A percentile compares a stretch with the other conserved stretches of the same genome.
These are phyloP conservation scores for Meiosimyza platycephala DNA, from an alignment of 2,888 invertebrate genomes.

Conservation along the genomic window DNA sequence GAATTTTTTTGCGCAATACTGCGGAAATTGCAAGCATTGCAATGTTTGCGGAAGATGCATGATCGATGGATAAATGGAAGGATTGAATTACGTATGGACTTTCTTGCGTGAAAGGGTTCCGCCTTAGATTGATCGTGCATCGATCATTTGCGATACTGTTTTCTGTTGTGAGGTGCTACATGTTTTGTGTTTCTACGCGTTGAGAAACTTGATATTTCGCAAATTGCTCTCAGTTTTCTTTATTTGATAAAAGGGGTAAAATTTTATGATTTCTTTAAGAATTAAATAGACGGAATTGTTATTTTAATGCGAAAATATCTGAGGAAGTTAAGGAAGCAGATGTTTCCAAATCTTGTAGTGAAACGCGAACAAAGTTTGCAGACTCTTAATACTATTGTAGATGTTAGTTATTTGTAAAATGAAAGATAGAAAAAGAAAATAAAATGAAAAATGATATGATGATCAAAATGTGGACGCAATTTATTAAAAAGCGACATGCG, in stretches of 20 bases:
- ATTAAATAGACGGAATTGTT: conserved; percentile 35
- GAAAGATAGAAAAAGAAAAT: too few relatives aligned
- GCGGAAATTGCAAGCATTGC: conserved; percentile 28
- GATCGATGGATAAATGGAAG: conserved; percentile 51
- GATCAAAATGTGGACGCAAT: too few relatives aligned
- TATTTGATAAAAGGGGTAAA: conserved; percentile 32
- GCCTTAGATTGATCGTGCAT: conserved; percentile 34
- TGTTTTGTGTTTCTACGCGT: conserved; percentile 21
- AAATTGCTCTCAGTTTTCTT: conserved; percentile 40
- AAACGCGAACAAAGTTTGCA: too few relatives aligned
- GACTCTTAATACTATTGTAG: too few relatives aligned
- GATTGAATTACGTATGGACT: conserved; percentile 46
- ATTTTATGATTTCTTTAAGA: conserved; percentile 34
- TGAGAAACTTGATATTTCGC: conserved; percentile 47
- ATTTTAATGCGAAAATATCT: conserved; percentile 37
- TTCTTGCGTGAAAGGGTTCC: conserved; percentile 49
- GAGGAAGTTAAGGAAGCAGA: conserved; percentile 23
- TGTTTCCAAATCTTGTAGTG: conserved; percentile 24
- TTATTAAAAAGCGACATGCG: too few relatives aligned
- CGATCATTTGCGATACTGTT: conserved; percentile 26
- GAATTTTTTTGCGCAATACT: conserved; percentile 44
- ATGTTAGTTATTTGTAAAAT: too few relatives aligned
- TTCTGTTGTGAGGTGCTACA: not conserved
- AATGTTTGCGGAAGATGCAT: conserved; percentile 48
- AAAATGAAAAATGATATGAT: too few relatives aligned